Conservation (phyloP, 2,113 vertebrate genomes). For the Origma solitaria region DNA sequence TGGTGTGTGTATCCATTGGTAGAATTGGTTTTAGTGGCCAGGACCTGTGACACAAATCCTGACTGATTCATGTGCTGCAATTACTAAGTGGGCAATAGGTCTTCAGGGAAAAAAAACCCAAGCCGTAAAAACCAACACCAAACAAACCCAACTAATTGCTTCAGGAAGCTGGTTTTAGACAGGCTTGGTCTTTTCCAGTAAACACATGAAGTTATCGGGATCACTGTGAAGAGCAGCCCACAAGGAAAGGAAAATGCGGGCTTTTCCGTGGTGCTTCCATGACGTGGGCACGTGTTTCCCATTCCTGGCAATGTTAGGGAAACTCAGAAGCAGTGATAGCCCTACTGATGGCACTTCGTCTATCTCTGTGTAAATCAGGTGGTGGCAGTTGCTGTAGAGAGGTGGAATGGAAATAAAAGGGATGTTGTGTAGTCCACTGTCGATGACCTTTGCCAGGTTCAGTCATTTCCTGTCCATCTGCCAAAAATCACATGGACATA, state of each 20-base stretch:
- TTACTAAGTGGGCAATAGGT: constrained; percentile 24
- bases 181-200: constrained; percentile 41
- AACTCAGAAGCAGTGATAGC: constrained; percentile 13
- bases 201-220: constrained; percentile 45
- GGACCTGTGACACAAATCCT: constrained; percentile 45
- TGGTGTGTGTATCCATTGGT: not conserved
- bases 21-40: not conserved
- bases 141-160: not conserved
- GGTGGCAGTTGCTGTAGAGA: constrained; percentile 11
- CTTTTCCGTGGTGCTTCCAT: constrained; percentile 43
- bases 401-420: constrained; percentile 58
- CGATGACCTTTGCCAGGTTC: constrained; percentile 71
- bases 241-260: constrained; percentile 26
- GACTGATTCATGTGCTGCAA: constrained; percentile 23
- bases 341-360: constrained; percentile 59
- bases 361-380: constrained; percentile 59
- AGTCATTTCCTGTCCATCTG: constrained; percentile 86
- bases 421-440: constrained; percentile 58
- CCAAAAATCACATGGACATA: constrained; percentile 83
- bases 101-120: not conserved
- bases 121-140: not conserved
- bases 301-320: constrained; percentile 29
- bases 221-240: not conserved
- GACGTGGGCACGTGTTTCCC: constrained; percentile 43
- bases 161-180: constrained; percentile 62